Conservation (phyloP, 2,888 invertebrate genomes). For the Carterocephalus palaemon region DNA sequence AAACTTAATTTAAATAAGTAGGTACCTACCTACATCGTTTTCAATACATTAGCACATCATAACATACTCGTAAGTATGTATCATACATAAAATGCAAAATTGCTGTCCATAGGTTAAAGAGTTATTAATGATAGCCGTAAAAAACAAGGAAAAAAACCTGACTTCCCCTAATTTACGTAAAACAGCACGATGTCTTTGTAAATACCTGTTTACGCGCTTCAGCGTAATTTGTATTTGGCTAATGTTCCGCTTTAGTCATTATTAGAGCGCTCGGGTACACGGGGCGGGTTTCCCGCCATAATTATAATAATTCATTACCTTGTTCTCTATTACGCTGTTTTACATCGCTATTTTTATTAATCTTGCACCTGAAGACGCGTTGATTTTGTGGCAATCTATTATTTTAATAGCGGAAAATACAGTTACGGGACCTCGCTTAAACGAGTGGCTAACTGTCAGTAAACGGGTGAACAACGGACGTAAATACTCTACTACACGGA, state of each 20-base stretch:
- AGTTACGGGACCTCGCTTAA: background rate
- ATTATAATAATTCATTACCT: slow-evolving; percentile 72
- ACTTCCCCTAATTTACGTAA: slow-evolving; percentile 51
- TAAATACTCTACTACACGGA: slow-evolving; percentile 41
- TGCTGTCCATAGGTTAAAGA: no score
- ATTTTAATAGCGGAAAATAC: slow-evolving; percentile 1
- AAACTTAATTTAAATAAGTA: no score
- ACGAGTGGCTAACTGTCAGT: background rate
- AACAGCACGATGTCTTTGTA: slow-evolving; percentile 58
- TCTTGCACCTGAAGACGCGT: slow-evolving; percentile 17
- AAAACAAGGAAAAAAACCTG: slow-evolving; percentile 38
- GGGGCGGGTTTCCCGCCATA: slow-evolving; percentile 50
- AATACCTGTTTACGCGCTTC: slow-evolving; percentile 69
- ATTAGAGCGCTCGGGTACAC: slow-evolving; percentile 55
- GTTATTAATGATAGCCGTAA: slow-evolving; percentile 3
- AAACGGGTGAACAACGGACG: slow-evolving; percentile 29
- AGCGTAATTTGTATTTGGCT: slow-evolving; percentile 70
- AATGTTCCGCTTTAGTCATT: slow-evolving; percentile 69
- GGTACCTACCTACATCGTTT: no score
- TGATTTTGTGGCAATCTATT: slow-evolving; percentile 2
- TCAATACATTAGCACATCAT: no score
- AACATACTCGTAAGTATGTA: no score
- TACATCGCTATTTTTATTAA: slow-evolving; percentile 40
- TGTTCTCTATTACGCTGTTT: slow-evolving; percentile 49
- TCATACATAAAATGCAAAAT: no score